These are phyloP conservation scores for Clitarchus hookeri DNA, from an alignment of 2,888 invertebrate genomes.

Conservation along the genomic window DNA sequence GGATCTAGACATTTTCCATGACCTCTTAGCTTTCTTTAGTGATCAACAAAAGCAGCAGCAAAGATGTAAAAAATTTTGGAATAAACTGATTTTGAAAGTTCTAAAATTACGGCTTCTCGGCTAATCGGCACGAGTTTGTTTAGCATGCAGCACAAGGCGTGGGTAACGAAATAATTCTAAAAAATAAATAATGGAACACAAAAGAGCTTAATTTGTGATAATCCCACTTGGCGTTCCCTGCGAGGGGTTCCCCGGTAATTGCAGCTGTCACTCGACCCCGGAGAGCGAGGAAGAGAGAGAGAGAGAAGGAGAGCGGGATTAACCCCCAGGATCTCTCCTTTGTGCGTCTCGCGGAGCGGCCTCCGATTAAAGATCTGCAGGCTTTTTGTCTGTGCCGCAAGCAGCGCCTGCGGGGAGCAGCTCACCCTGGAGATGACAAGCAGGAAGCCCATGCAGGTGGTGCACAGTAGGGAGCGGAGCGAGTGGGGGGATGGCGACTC, in stretches of 20 bases:
- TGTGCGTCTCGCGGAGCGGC: not conserved
- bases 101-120: not conserved
- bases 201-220: conserved; percentile 7
- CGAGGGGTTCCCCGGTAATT: not conserved
- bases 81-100: too few relatives aligned
- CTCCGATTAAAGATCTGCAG: not conserved
- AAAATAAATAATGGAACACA: conserved; percentile 6
- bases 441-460: not conserved
- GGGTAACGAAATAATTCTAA: not conserved
- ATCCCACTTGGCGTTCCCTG: not conserved
- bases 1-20: too few relatives aligned
- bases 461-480: not conserved
- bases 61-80: too few relatives aligned
- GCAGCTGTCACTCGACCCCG: not conserved
- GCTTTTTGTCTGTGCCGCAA: not conserved
- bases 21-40: too few relatives aligned
- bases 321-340: not conserved
- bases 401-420: not conserved
- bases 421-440: not conserved
- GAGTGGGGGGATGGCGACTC: not conserved
- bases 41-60: too few relatives aligned
- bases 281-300: not conserved
- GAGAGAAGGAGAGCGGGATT: not conserved
- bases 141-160: not conserved
- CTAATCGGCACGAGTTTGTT: not conserved